Conservation (phyloP, 2,797 vertebrate genomes). For the Enteromius unitaeniatus region DNA sequence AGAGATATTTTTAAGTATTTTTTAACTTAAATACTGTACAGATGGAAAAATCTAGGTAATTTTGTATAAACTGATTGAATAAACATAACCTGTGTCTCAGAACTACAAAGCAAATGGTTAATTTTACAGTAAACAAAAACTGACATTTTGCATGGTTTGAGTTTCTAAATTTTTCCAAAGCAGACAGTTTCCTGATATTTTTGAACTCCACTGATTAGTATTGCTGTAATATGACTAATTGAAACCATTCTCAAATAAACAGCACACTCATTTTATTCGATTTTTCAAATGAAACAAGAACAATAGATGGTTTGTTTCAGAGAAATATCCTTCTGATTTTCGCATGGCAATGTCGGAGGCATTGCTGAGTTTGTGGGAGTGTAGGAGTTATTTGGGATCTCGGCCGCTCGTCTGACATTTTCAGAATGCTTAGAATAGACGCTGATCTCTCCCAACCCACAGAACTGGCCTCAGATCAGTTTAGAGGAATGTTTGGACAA, state of each 20-base stretch:
- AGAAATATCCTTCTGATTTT: background rate
- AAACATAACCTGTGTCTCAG: background rate
- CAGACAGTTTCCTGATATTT: constrained; percentile 9
- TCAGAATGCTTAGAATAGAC: constrained; percentile 32
- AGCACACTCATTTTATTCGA: constrained; percentile 11
- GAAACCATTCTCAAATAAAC: constrained; percentile 44
- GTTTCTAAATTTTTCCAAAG: background rate
- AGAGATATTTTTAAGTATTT: background rate
- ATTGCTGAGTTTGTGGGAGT: constrained; percentile 28
- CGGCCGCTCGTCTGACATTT: constrained; percentile 17
- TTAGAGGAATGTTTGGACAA: constrained; percentile 1
- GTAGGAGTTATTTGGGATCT: constrained; percentile 15
- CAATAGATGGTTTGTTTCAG: constrained; percentile 48
- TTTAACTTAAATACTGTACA: no score
- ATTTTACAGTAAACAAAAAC: background rate
- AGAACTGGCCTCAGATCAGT: constrained; percentile 15
- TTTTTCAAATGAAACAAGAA: constrained; percentile 33
- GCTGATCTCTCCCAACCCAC: background rate
- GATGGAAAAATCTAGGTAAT: no score
- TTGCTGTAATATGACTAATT: constrained; percentile 35
- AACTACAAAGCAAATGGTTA: background rate
- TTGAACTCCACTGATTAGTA: background rate
- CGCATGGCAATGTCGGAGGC: constrained; percentile 35
- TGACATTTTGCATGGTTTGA: background rate
- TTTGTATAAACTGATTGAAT: background rate